A percentile compares a stretch with the other conserved stretches of the same genome.
phyloP scores from a whole-genome alignment of 2,888 invertebrate species.

The Harmothoe impar region DNA sequence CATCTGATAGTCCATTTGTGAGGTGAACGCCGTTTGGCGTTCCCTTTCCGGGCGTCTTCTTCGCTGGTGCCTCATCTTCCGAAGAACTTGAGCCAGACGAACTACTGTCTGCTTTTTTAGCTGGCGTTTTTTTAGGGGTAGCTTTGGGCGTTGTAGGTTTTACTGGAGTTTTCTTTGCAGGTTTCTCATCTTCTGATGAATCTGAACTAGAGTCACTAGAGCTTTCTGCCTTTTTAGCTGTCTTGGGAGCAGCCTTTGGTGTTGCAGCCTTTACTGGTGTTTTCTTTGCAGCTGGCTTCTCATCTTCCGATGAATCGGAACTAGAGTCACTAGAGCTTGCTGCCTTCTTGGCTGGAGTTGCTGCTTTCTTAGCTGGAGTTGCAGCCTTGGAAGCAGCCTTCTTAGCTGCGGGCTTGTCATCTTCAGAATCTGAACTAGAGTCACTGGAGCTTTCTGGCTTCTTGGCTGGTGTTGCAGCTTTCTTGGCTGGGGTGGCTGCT shows the following conservation, averaged over 20 bases:
- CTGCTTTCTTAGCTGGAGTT: slow-evolving; percentile 21
- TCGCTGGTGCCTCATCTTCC: slow-evolving; percentile 22
- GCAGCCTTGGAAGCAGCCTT: slow-evolving; percentile 8
- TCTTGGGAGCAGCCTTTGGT: background rate
- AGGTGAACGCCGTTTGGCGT: background rate
- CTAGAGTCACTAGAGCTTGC: slow-evolving; percentile 34
- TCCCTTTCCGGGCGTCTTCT: background rate
- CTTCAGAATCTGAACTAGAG: slow-evolving; percentile 39
- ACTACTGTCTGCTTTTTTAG: slow-evolving; percentile 56
- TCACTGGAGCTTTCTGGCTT: slow-evolving; percentile 27
- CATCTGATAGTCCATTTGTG: background rate
- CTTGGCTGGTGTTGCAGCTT: slow-evolving; percentile 17
- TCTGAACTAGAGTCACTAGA: slow-evolving; percentile 51
- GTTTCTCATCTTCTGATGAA: slow-evolving; percentile 35
- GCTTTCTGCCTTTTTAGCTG: slow-evolving; percentile 30
- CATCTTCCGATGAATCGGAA: slow-evolving; percentile 42
- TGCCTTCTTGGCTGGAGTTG: slow-evolving; percentile 29
- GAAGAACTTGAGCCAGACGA: slow-evolving; percentile 54
- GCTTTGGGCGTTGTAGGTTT: slow-evolving; percentile 25
- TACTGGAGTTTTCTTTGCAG: background rate
- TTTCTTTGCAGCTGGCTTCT: background rate
- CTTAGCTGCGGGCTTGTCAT: slow-evolving; percentile 2
- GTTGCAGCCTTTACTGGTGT: background rate
- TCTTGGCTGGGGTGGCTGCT: slow-evolving; percentile 34
- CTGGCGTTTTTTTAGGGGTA: background rate